These are phyloP conservation scores for Lagodon rhomboides DNA, from an alignment of 2,797 vertebrate genomes.

Conservation along the genomic window DNA sequence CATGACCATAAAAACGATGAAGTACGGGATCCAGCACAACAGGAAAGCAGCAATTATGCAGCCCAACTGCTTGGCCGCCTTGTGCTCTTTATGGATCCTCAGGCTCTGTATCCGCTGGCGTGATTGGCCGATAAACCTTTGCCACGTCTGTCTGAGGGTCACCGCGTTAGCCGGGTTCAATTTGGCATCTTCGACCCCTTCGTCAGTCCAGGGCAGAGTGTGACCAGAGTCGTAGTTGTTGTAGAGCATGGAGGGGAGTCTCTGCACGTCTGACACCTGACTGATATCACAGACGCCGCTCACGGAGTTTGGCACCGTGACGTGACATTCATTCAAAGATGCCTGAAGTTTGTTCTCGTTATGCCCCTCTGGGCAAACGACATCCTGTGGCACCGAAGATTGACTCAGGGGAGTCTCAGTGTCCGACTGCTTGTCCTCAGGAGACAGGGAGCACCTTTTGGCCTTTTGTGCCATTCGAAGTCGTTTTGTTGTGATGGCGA, in stretches of 20 bases:
- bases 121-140: conserved; percentile 87
- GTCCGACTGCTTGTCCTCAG: conserved; percentile 64
- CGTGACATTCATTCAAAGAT: conserved; percentile 80
- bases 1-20: conserved; percentile 93
- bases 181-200: conserved; percentile 48
- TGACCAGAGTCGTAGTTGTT: conserved; percentile 66
- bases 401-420: conserved; percentile 49
- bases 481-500: conserved; percentile 75
- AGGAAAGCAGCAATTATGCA: conserved; percentile 95
- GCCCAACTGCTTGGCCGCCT: conserved; percentile 95
- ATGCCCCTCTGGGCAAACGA: conserved; percentile 60
- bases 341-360: conserved; percentile 73
- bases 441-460: conserved; percentile 60
- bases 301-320: conserved; percentile 77
- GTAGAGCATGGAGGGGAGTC: conserved; percentile 76
- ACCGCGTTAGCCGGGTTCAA: conserved; percentile 74
- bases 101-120: conserved; percentile 84
- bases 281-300: conserved; percentile 75
- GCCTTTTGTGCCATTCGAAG: conserved; percentile 57
- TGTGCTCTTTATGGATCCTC: conserved; percentile 90
- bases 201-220: conserved; percentile 64
- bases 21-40: conserved; percentile 98
- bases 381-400: conserved; percentile 50
- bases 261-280: conserved; percentile 81
- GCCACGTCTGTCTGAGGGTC: conserved; percentile 90